phyloP scores from a whole-genome alignment of 2,888 invertebrate genomes.

The Eilema caniola region DNA sequence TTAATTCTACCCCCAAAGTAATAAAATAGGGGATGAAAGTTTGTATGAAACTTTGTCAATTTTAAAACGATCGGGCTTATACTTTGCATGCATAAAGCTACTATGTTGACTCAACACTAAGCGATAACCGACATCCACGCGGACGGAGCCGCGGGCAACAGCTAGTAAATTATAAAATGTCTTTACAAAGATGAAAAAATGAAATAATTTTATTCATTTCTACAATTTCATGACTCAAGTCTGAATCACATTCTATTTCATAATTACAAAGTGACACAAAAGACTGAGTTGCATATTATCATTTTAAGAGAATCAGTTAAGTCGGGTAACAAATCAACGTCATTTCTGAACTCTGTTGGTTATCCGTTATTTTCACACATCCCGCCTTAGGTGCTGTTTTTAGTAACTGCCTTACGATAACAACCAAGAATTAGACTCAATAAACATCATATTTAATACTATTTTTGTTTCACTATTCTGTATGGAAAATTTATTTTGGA shows the following conservation, averaged over 20 bases:
- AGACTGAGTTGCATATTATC: conserved; percentile 39
- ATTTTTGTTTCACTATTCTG: background rate
- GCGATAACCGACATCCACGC: too few species aligned
- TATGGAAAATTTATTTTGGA: background rate
- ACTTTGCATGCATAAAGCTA: too few species aligned
- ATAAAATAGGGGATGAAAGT: too few species aligned
- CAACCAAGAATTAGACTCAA: background rate
- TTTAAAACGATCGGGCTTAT: too few species aligned
- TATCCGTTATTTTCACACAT: conserved; percentile 10
- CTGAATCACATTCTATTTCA: conserved; percentile 46
- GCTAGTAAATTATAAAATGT: too few species aligned
- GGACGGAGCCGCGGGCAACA: too few species aligned
- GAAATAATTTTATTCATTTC: conserved; percentile 49
- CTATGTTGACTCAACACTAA: too few species aligned
- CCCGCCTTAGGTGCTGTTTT: background rate
- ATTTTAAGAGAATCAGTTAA: conserved; percentile 54
- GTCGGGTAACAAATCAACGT: conserved; percentile 57
- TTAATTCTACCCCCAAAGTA: too few species aligned
- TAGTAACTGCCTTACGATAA: background rate
- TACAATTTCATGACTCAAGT: conserved; percentile 51
- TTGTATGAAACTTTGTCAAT: too few species aligned
- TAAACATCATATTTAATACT: background rate
- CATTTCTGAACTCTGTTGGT: conserved; percentile 52
- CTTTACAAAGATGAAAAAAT: too few species aligned
- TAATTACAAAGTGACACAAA: conserved; percentile 41